Percentiles rank a stretch among this genome's conserved stretches.
Conservation (phyloP, 1,140 invertebrate genomes). For the Eumaeus atala region DNA sequence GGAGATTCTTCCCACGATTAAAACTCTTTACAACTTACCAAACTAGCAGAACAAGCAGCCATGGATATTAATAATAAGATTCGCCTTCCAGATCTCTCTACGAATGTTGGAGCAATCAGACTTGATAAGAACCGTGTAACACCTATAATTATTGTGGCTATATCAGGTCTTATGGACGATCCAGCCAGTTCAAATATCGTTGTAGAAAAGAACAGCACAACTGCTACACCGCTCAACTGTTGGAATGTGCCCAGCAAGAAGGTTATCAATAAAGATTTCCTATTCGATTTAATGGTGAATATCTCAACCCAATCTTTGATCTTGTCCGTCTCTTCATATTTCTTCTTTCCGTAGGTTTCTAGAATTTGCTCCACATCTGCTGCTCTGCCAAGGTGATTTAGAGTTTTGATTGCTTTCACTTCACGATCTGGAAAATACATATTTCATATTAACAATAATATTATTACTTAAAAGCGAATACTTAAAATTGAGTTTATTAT, state of each 20-base stretch:
- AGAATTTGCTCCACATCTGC: conserved; percentile 33
- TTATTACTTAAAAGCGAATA: too few species aligned
- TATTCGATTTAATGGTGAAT: conserved; percentile 43
- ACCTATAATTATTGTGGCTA: conserved; percentile 47
- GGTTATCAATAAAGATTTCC: conserved; percentile 40
- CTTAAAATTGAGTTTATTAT: too few species aligned
- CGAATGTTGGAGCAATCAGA: conserved; percentile 38
- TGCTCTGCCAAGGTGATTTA: conserved; percentile 35
- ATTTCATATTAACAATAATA: background rate
- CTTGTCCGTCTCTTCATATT: conserved; percentile 22
- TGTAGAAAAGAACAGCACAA: conserved; percentile 44
- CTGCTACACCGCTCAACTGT: conserved; percentile 42
- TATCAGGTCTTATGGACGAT: conserved; percentile 33
- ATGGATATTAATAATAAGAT: conserved; percentile 39
- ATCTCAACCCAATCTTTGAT: conserved; percentile 40
- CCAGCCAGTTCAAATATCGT: conserved; percentile 45
- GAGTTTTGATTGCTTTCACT: conserved; percentile 32
- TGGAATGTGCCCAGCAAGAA: conserved; percentile 39
- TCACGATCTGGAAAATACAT: conserved; percentile 29
- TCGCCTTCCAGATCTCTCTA: conserved; percentile 46
- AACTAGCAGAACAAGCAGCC: conserved; percentile 35
- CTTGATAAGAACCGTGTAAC: conserved; percentile 37
- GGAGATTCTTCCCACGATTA: background rate
- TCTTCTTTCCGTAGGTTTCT: conserved; percentile 31
- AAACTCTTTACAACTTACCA: conserved; percentile 34